Evolutionary conservation across 92 coral and sea anemone genomes (phyloP).

Genomic region (Hydrozoanthus gracilis): DNA sequence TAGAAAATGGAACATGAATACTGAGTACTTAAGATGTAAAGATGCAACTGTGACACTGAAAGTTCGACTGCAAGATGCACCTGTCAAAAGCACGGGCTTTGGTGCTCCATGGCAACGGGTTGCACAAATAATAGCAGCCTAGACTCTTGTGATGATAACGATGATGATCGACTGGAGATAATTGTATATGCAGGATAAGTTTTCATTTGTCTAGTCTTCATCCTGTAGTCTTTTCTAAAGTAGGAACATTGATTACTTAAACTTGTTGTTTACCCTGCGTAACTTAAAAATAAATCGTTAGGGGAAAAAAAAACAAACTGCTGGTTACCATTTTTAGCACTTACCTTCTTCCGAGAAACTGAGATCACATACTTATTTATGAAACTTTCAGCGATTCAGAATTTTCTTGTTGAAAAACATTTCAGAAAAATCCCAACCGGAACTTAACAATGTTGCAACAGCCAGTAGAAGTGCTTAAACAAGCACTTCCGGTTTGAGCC

Average conservation of each 20-base stretch:
- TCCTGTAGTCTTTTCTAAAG: not conserved
- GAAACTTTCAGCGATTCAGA: no score
- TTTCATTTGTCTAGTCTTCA: not conserved
- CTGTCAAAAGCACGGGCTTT: no score
- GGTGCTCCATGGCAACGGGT: no score
- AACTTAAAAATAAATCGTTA: no score
- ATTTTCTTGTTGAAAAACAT: no score
- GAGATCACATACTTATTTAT: no score
- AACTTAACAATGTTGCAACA: not conserved
- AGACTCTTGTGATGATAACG: not conserved
- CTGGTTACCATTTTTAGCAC: not conserved
- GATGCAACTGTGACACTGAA: not conserved
- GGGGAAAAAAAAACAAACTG: not conserved
- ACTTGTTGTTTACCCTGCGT: no score
- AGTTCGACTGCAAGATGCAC: not conserved
- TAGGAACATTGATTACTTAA: not conserved
- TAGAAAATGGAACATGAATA: conserved; percentile 58
- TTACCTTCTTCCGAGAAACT: no score
- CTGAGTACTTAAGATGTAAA: not conserved
- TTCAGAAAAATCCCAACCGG: not conserved
- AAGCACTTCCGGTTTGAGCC: not conserved
- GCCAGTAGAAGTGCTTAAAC: not conserved
- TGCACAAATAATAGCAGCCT: not conserved
- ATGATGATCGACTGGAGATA: not conserved
- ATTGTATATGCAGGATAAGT: not conserved